Base-by-base conservation (phyloP, 2,113 vertebrate species). In the Alectura lathami region DNA sequence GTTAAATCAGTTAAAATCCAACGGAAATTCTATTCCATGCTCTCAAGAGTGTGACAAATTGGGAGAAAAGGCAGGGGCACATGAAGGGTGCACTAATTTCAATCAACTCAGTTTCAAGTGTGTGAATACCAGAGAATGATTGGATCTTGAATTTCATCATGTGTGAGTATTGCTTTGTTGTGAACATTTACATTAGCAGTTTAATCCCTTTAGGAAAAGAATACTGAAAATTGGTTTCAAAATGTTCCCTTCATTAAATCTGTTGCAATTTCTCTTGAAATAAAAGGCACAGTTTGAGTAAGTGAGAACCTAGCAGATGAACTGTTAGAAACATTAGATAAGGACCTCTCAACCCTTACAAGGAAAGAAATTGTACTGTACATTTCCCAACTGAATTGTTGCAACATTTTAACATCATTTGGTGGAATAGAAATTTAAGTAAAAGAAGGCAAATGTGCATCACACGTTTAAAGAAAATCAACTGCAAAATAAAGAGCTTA, bases 181-280 rank as follows among this genome's bases (percentile, higher is more conserved):
- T 85, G 96, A 95, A 86, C 95, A 94, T 96, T 96, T 95, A 95
- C 94, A 96, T 97, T 94, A 94, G 87, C 53, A 56, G 45, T 91
- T 89, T 89, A 96, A 96, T 95, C 95, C 95, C 93, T 95, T 94
- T 95, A 95, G 96, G 95, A 96, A 94, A 94, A 96, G 82, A 91
- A 94, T 83, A 73, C 69, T 81, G 93, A 96, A 97, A 97, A 97
- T 92, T 80, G 88, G 90, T 95, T 96, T 96, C 54, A 86, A 90
- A 98, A 96, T 86, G 86, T 77, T 91, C 85, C 88, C 79, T 94
- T 96, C 95, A 97, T 97, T 97, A 97, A 96, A 97, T 95, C 75
- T 84, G 30, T 72, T 80, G 81, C 95, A 89, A 94, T 97, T 97
- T 97, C 92, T 78, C 77, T 60, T 83, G 81, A 96, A 96, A 97